These are phyloP conservation scores for Cacoxenus indagator DNA, from an alignment of 2,888 invertebrate genomes.

Conservation along the genomic window DNA sequence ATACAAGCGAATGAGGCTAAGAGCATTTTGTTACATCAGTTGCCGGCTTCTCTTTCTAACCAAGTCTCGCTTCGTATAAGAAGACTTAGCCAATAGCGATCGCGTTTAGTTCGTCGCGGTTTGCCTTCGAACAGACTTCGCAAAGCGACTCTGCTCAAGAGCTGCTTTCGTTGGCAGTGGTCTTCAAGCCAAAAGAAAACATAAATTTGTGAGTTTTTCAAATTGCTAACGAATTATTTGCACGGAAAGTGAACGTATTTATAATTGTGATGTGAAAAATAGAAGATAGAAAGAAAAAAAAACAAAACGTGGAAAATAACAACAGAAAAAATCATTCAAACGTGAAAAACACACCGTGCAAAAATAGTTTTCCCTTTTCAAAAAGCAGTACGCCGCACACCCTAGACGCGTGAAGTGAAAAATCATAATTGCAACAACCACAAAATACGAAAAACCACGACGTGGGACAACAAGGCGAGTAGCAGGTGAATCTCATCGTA, in stretches of 20 bases:
- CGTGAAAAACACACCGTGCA: too few relatives aligned
- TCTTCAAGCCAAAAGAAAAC: too few relatives aligned
- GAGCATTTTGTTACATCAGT: neutral
- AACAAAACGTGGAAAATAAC: neutral
- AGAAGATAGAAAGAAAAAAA: too few relatives aligned
- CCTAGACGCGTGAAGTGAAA: neutral
- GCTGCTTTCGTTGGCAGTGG: too few relatives aligned
- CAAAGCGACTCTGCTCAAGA: too few relatives aligned
- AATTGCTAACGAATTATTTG: too few relatives aligned
- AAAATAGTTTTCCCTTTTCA: too few relatives aligned
- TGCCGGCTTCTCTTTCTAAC: neutral
- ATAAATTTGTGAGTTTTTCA: too few relatives aligned
- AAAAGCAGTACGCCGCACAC: too few relatives aligned
- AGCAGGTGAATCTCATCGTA: too few relatives aligned
- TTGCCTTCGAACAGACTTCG: slow-evolving; percentile 38
- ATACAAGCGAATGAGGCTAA: neutral
- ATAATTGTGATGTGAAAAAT: neutral
- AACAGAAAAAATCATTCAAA: neutral
- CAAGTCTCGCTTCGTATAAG: slow-evolving; percentile 48
- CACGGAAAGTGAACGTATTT: too few relatives aligned
- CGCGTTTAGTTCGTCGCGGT: slow-evolving; percentile 59
- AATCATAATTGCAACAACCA: neutral
- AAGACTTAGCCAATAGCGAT: slow-evolving; percentile 51
- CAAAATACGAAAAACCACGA: neutral
- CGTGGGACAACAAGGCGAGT: too few relatives aligned